Evolutionary conservation across 2,113 vertebrate species (phyloP).

Genomic region (Aix galericulata): DNA sequence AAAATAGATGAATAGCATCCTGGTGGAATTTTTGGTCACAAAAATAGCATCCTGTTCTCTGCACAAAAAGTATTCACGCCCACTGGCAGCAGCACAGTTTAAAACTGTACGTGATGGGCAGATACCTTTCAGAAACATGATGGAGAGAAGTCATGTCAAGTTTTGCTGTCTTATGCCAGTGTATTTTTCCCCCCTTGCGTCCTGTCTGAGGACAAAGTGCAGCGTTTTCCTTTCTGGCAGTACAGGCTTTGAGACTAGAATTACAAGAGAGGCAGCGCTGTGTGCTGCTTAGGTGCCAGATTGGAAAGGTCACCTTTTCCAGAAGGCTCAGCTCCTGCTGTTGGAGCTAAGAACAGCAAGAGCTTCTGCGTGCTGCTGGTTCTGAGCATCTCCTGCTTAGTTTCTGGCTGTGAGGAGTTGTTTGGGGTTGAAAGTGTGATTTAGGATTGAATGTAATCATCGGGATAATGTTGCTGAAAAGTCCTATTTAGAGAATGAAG

Average conservation of each 20-base stretch:
- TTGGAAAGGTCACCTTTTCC: not conserved
- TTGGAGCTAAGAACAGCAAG: rapidly evolving
- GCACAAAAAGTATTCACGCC: not conserved
- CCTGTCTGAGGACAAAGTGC: not conserved
- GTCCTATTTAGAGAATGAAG: not conserved
- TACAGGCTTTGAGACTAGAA: not conserved
- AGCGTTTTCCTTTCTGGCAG: not conserved
- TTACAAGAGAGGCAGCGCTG: not conserved
- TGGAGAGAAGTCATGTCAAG: not conserved
- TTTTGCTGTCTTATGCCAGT: not conserved
- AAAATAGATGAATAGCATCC: constrained; percentile 46
- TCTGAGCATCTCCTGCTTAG: not conserved
- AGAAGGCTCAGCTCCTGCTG: not conserved
- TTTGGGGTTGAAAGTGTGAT: not conserved
- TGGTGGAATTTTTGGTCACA: not conserved
- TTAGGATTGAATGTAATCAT: not conserved
- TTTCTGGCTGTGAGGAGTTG: not conserved
- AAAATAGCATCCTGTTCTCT: constrained; percentile 17
- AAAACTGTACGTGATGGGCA: not conserved
- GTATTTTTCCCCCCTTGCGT: not conserved
- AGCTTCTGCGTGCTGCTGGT: not conserved
- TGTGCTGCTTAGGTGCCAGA: not conserved
- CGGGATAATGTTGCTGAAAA: not conserved
- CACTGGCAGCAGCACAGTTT: not conserved
- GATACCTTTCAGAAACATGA: not conserved